These are phyloP conservation scores for Tipula lateralis DNA, from an alignment of 2,888 invertebrate genomes.

Conservation along the genomic window DNA sequence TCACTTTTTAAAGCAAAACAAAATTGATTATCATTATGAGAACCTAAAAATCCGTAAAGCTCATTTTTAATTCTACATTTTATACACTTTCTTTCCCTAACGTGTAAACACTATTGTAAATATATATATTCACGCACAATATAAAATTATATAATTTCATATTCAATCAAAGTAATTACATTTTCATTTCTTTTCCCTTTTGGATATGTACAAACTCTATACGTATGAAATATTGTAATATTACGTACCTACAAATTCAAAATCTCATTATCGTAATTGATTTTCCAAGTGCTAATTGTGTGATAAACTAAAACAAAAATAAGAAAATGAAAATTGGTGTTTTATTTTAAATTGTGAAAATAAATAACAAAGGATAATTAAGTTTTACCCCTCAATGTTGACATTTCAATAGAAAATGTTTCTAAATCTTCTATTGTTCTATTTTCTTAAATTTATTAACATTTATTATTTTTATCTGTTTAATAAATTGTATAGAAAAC, in stretches of 20 bases:
- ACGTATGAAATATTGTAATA: background rate
- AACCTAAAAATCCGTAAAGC: background rate
- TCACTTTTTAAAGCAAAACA: background rate
- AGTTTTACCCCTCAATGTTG: background rate
- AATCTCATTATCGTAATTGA: background rate
- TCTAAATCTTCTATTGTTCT: background rate
- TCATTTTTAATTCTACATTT: background rate
- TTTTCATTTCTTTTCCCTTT: background rate
- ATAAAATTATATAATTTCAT: background rate
- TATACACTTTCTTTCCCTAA: background rate
- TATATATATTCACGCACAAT: background rate
- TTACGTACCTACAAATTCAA: no score
- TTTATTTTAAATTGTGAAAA: background rate
- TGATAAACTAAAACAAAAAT: background rate
- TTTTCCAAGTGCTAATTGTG: background rate
- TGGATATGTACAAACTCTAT: background rate
- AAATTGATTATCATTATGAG: background rate
- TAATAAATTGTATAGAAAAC: background rate
- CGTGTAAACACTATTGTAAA: background rate
- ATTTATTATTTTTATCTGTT: background rate
- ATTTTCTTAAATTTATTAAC: background rate
- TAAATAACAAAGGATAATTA: conserved; percentile 4
- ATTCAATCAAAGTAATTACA: background rate
- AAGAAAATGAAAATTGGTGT: background rate
- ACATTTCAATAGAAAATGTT: background rate